phyloP scores from a whole-genome alignment of 2,113 vertebrate genomes.

The Lepus europaeus region DNA sequence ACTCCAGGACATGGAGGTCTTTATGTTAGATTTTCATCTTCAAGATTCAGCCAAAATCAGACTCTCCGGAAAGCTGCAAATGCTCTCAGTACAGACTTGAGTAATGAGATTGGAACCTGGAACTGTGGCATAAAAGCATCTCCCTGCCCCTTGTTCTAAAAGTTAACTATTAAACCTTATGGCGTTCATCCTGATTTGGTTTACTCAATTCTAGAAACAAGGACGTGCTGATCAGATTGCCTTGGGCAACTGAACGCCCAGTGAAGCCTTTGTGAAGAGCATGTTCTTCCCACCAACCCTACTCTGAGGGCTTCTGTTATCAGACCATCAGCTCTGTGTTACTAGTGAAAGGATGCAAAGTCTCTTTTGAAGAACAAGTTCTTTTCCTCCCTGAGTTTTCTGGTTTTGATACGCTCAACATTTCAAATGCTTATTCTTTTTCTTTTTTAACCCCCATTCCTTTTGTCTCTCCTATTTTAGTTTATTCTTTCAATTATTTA shows the following conservation, averaged over 20 bases:
- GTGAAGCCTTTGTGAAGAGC: conserved; percentile 54
- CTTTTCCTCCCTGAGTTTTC: conserved; percentile 50
- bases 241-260: conserved; percentile 50
- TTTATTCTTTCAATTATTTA: conserved; percentile 81
- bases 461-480: conserved; percentile 33
- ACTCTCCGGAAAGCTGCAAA: conserved; percentile 62
- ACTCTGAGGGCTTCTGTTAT: conserved; percentile 40
- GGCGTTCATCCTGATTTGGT: conserved; percentile 75
- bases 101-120: conserved; percentile 71
- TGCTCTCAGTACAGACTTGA: conserved; percentile 65
- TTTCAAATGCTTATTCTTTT: conserved; percentile 42
- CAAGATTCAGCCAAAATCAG: conserved; percentile 61
- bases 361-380: conserved; percentile 62
- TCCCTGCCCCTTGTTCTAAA: conserved; percentile 75
- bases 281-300: conserved; percentile 63
- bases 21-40: conserved; percentile 63
- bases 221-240: conserved; percentile 68
- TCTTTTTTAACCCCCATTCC: neutral
- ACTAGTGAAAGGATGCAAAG: conserved; percentile 19
- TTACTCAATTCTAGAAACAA: conserved; percentile 79
- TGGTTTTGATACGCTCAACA: conserved; percentile 53
- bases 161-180: conserved; percentile 83
- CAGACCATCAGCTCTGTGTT: neutral
- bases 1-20: conserved; percentile 7
- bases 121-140: conserved; percentile 69